Evolutionary conservation across 2,113 vertebrate genomes (phyloP).

Genomic region (Trichechus manatus): DNA sequence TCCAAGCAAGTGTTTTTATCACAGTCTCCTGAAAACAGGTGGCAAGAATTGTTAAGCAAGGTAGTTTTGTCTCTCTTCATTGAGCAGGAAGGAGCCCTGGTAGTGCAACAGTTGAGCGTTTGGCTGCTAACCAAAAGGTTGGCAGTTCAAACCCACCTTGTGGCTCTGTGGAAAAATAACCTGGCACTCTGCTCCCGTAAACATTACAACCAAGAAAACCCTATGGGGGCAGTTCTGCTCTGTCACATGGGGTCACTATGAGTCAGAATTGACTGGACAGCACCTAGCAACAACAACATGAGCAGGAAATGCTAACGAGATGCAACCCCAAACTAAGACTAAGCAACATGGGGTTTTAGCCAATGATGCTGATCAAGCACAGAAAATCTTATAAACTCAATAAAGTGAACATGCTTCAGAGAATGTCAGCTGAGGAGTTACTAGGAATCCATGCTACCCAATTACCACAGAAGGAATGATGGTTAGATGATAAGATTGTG

Average conservation of each 20-base stretch:
- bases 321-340: not conserved
- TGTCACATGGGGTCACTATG: no score
- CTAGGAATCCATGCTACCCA: not conserved
- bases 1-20: not conserved
- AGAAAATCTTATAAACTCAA: not conserved
- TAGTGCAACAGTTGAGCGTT: no score
- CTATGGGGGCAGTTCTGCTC: no score
- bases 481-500: not conserved
- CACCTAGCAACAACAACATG: no score
- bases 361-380: not conserved
- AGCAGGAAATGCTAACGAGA: not conserved
- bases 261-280: no score
- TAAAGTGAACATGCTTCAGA: not conserved
- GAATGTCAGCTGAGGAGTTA: not conserved
- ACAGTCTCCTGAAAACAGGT: not conserved
- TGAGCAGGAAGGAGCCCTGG: not conserved
- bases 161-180: no score
- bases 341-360: not conserved
- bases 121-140: no score
- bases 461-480: not conserved
- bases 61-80: not conserved
- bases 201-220: no score
- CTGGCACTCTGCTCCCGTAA: no score
- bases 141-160: no score
- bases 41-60: conserved; percentile 5